phyloP scores from a whole-genome alignment of 2,888 invertebrate species.

The Rhynchonema sp. region DNA sequence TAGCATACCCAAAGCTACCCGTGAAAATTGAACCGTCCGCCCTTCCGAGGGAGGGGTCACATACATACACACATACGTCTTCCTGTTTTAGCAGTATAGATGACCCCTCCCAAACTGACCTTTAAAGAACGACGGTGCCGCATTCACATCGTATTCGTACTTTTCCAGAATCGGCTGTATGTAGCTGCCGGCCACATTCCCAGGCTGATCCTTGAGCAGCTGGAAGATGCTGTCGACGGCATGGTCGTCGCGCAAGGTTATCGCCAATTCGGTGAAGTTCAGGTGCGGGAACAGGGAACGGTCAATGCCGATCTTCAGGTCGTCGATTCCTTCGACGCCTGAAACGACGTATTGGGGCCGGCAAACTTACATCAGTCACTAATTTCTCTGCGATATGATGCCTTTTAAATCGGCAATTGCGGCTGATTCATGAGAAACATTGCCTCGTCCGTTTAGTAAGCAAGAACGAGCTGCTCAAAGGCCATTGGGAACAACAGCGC shows the following conservation, averaged over 20 bases:
- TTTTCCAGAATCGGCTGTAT: constrained; percentile 23
- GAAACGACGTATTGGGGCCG: too few species aligned
- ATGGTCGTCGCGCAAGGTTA: constrained; percentile 24
- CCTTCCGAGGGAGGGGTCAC: too few species aligned
- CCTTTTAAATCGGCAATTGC: too few species aligned
- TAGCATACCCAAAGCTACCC: too few species aligned
- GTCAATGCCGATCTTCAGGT: constrained; percentile 20
- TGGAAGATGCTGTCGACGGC: constrained; percentile 23
- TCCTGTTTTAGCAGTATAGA: too few species aligned
- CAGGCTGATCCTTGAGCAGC: constrained; percentile 6
- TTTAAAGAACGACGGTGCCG: constrained; percentile 22
- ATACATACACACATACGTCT: neutral
- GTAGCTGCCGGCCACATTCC: constrained; percentile 18
- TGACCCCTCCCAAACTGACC: constrained; percentile 6
- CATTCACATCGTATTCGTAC: constrained; percentile 24
- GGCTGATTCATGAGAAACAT: too few species aligned
- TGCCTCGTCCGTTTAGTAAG: too few species aligned
- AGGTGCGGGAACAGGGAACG: constrained; percentile 20
- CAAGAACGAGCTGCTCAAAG: too few species aligned
- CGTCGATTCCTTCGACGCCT: neutral
- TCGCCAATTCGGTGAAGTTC: constrained; percentile 22
- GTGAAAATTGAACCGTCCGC: too few species aligned
- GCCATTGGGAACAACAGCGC: too few species aligned
- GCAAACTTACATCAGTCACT: too few species aligned
- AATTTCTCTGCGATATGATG: too few species aligned